Evolutionary conservation across 2,797 vertebrate species (phyloP).

Genomic region (Mallotus villosus): DNA sequence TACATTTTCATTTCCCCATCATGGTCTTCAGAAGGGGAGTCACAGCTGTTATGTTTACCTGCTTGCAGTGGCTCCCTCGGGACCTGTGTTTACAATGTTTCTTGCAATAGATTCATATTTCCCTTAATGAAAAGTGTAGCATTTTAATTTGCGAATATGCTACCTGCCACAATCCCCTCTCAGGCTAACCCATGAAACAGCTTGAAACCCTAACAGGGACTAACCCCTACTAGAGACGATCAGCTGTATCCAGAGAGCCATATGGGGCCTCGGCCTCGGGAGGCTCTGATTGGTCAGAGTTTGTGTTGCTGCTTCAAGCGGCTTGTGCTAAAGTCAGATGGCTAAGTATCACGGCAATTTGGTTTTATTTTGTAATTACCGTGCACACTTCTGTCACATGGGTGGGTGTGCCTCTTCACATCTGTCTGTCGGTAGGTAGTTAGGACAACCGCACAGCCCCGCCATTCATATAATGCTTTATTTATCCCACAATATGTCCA

Average conservation of each 20-base stretch:
- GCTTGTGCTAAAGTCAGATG: constrained; percentile 56
- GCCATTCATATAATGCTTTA: constrained; percentile 70
- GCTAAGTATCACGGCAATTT: constrained; percentile 54
- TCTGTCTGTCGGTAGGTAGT: constrained; percentile 73
- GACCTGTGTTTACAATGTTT: constrained; percentile 17
- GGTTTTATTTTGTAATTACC: constrained; percentile 63
- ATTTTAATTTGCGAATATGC: constrained; percentile 56
- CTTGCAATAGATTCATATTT: constrained; percentile 38
- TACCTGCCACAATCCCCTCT: constrained; percentile 50
- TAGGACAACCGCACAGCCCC: constrained; percentile 52
- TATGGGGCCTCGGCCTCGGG: constrained; percentile 53
- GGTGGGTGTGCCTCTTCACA: constrained; percentile 48
- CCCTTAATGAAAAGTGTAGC: constrained; percentile 32
- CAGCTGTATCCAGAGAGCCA: constrained; percentile 55
- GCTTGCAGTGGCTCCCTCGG: background rate
- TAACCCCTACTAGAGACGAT: too few relatives aligned
- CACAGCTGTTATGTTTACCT: background rate
- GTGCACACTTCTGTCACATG: constrained; percentile 1
- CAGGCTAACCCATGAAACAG: constrained; percentile 58
- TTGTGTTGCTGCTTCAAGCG: constrained; percentile 27
- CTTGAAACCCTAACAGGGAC: constrained; percentile 59
- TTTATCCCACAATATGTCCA: constrained; percentile 79
- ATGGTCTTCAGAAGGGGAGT: too few relatives aligned
- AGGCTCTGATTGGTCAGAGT: constrained; percentile 54
- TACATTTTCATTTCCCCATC: too few relatives aligned